phyloP scores from a whole-genome alignment of 2,797 vertebrate species.

The Phrynocephalus forsythii region DNA sequence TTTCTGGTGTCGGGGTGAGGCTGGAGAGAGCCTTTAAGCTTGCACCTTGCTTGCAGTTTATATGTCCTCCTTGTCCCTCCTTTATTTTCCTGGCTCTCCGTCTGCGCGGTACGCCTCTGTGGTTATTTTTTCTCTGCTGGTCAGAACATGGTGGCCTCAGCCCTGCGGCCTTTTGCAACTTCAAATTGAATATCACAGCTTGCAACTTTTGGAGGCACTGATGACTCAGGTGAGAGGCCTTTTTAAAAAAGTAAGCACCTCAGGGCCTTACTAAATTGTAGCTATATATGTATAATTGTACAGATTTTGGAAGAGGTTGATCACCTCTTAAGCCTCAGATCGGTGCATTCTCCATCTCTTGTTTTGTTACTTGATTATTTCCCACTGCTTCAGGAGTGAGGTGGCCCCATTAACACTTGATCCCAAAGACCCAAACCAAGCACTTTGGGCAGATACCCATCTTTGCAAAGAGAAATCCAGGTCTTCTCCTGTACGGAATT shows the following conservation, averaged over 20 bases:
- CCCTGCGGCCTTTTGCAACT: not conserved
- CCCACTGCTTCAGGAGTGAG: no score
- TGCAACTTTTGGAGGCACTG: not conserved
- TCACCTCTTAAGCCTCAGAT: not conserved
- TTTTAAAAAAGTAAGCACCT: not conserved
- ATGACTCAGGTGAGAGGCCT: not conserved
- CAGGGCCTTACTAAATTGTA: no score
- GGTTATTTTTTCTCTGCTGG: constrained; percentile 28
- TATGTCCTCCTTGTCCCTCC: not conserved
- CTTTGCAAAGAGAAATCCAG: not conserved
- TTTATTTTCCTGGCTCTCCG: not conserved
- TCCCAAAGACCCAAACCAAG: no score
- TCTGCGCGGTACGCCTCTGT: not conserved
- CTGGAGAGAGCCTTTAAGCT: not conserved
- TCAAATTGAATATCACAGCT: not conserved
- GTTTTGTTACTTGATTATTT: not conserved
- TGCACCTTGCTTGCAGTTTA: not conserved
- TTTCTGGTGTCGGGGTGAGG: not conserved
- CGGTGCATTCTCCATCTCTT: not conserved
- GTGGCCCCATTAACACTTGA: no score
- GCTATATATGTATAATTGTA: no score
- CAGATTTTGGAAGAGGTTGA: not conserved
- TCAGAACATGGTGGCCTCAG: not conserved
- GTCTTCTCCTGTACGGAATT: not conserved
- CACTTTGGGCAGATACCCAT: not conserved